Evolutionary conservation across 1,140 invertebrate species (phyloP), one percentile per base, ranked within the genome.

Genomic region (Drosophila orosa): DNA sequence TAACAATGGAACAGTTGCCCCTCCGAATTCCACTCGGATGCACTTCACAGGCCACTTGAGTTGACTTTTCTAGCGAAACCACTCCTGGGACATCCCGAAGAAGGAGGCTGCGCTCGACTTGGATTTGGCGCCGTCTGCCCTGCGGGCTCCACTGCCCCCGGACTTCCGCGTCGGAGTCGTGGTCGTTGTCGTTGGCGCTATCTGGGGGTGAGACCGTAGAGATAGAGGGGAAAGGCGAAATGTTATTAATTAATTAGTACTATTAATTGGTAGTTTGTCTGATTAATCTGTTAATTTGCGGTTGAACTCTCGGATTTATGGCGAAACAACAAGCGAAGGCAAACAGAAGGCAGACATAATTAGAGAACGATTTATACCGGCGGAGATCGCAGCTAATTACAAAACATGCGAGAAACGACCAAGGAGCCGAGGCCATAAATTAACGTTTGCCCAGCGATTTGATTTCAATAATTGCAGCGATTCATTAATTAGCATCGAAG

Each of bases 21-120:
- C 19, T n/a, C 25, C 29, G 47, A 31, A 63, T 86, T 76, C 59
- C 71, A 48, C 69, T 71, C 56, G 83, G 50, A 42, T 82, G 71
- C 74, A 62, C 83, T 82, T 72, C 62, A 79, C 73, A 76, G 57
- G 59, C 81, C 81, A 78, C 81, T 85, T 85, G 60, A 68, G 59
- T 67, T 65, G 63, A 22, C 62, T 69, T 61, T 54, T 55, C 55
- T 83, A 83, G 92, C 92, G 91, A 68, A 96, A 96, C 95, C 96
- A 96, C 87, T 96, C 96, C 15, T 95, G 95, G 5, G 95, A 95
- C 94, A 96, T 95, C 3, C 95, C 95, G 84, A 96, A 96, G 91
- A 96, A 95, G 0, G 95, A 95, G 1, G 95, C 95, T 6, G 95
- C 95, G 37, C 95, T 94, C 35, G 90, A 90, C 66, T 91, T 91